phyloP scores from a whole-genome alignment of 2,888 invertebrate genomes.

The Seira ritae region DNA sequence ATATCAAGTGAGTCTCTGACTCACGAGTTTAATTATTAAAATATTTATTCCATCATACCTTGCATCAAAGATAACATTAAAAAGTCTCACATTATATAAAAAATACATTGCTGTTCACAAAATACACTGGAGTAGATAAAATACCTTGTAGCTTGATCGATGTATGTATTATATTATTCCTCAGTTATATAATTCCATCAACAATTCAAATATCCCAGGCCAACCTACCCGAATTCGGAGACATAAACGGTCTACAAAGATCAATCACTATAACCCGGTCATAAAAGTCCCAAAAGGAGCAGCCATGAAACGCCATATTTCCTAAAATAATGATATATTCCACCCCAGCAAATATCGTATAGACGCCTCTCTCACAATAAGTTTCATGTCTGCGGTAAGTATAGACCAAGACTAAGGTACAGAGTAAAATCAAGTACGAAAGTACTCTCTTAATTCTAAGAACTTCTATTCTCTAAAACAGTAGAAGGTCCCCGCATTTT shows the following conservation, averaged over 20 bases:
- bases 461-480: constrained; percentile 48
- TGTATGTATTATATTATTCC: too few species aligned
- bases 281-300: constrained; percentile 89
- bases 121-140: too few species aligned
- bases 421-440: constrained; percentile 36
- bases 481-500: constrained; percentile 23
- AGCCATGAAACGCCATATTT: constrained; percentile 95
- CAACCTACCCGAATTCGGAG: constrained; percentile 24
- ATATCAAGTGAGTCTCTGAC: too few species aligned
- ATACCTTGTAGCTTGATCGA: too few species aligned
- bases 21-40: too few species aligned
- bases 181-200: too few species aligned
- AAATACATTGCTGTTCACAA: too few species aligned
- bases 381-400: constrained; percentile 61
- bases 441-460: constrained; percentile 53
- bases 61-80: too few species aligned
- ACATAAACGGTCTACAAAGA: constrained; percentile 52
- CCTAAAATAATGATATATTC: constrained; percentile 95
- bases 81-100: too few species aligned
- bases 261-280: constrained; percentile 75
- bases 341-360: constrained; percentile 91
- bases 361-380: constrained; percentile 78
- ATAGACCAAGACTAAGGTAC: constrained; percentile 44
- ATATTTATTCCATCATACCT: too few species aligned
- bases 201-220: constrained; percentile 38